Percentiles rank a stretch among this genome's conserved stretches.
Conservation (phyloP, 2,797 vertebrate species). For the Falco rusticolus region DNA sequence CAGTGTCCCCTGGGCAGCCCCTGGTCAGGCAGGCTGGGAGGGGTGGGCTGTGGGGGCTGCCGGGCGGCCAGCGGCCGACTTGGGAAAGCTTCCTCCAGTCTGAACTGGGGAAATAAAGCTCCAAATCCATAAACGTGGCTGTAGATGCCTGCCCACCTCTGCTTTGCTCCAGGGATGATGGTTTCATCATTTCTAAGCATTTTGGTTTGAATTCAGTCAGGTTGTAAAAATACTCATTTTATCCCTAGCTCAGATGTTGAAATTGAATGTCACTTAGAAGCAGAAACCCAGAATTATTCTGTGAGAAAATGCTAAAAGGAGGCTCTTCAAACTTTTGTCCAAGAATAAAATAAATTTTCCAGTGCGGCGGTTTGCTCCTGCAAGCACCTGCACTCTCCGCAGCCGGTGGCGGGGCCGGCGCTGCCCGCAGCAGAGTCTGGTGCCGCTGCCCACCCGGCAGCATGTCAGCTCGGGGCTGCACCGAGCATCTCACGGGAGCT, state of each 20-base stretch:
- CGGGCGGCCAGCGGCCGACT: background rate
- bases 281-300: constrained; percentile 42
- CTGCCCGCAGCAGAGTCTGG: background rate
- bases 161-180: background rate
- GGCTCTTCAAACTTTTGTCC: constrained; percentile 1
- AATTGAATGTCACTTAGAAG: constrained; percentile 48
- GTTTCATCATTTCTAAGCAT: background rate
- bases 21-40: background rate
- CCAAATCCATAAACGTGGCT: background rate
- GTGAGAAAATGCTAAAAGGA: constrained; percentile 55
- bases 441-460: background rate
- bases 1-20: rapidly evolving
- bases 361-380: background rate
- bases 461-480: background rate
- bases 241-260: constrained; percentile 37
- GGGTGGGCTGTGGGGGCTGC: background rate
- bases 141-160: constrained; percentile 8
- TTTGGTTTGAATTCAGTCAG: constrained; percentile 60
- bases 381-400: background rate
- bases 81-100: background rate
- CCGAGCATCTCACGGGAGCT: rapidly evolving
- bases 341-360: background rate
- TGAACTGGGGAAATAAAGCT: background rate
- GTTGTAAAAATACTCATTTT: constrained; percentile 62
- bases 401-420: background rate